Conservation (phyloP, 2,888 invertebrate species). For the Lycocerus yunnanus region DNA sequence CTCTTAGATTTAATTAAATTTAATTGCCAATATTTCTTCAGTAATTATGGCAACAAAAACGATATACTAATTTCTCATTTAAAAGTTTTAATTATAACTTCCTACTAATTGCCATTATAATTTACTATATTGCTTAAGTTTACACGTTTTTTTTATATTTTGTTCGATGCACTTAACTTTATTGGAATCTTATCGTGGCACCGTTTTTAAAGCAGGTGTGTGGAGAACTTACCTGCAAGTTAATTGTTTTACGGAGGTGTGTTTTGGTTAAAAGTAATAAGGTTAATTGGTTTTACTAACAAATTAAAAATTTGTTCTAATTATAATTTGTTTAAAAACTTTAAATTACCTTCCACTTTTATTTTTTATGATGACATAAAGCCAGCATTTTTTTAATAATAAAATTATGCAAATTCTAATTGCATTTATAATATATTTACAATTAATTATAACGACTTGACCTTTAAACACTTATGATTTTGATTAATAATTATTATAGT, state of each 20-base stretch:
- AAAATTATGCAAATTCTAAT: background rate
- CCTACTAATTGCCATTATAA: background rate
- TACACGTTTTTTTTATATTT: background rate
- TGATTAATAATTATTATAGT: background rate
- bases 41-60: background rate
- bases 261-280: constrained; percentile 20
- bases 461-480: background rate
- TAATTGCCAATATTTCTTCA: background rate
- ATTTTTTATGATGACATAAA: background rate
- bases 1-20: background rate
- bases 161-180: background rate
- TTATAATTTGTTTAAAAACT: background rate
- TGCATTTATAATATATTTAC: background rate
- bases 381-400: background rate
- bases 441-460: background rate
- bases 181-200: background rate
- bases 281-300: constrained; percentile 21
- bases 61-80: background rate
- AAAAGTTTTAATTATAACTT: background rate
- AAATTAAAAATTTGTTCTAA: constrained; percentile 5
- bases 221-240: background rate
- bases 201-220: background rate
- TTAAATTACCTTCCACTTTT: background rate
- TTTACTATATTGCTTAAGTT: background rate
- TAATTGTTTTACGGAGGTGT: constrained; percentile 16